These are phyloP conservation scores for Stenodera caucasica DNA, from an alignment of 2,888 invertebrate species.

Conservation along the genomic window DNA sequence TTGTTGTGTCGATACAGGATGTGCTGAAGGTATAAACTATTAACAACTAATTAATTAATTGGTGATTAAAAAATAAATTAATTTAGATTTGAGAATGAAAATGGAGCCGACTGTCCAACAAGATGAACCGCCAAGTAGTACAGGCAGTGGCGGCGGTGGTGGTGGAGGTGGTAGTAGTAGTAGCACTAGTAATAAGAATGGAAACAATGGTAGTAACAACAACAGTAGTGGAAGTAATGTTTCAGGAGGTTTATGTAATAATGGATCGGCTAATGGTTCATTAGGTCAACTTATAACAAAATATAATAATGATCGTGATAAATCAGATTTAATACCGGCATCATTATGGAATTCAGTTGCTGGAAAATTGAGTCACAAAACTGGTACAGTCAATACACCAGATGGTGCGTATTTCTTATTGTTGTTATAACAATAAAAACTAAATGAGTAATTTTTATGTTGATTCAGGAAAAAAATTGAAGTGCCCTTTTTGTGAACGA, in stretches of 20 bases:
- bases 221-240: slow-evolving; percentile 15
- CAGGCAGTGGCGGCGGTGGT: slow-evolving; percentile 36
- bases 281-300: slow-evolving; percentile 64
- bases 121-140: slow-evolving; percentile 52
- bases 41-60: not conserved
- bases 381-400: slow-evolving; percentile 80
- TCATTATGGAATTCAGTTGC: slow-evolving; percentile 62
- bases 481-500: slow-evolving; percentile 90
- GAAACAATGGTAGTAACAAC: not conserved
- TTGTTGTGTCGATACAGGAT: slow-evolving; percentile 53
- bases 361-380: slow-evolving; percentile 61
- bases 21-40: slow-evolving; percentile 57
- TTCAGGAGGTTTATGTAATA: slow-evolving; percentile 32
- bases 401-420: slow-evolving; percentile 66
- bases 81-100: slow-evolving; percentile 78
- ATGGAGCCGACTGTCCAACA: slow-evolving; percentile 59
- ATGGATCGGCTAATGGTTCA: slow-evolving; percentile 56
- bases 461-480: slow-evolving; percentile 82
- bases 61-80: not conserved
- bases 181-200: not conserved
- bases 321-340: slow-evolving; percentile 58
- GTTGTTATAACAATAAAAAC: not conserved
- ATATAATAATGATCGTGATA: slow-evolving; percentile 51
- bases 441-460: slow-evolving; percentile 19
- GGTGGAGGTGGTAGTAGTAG: slow-evolving; percentile 8